A percentile compares a stretch with the other conserved stretches of the same genome.
Evolutionary conservation across 2,113 vertebrate species (phyloP).

Genomic region (Pituophis catenifer): DNA sequence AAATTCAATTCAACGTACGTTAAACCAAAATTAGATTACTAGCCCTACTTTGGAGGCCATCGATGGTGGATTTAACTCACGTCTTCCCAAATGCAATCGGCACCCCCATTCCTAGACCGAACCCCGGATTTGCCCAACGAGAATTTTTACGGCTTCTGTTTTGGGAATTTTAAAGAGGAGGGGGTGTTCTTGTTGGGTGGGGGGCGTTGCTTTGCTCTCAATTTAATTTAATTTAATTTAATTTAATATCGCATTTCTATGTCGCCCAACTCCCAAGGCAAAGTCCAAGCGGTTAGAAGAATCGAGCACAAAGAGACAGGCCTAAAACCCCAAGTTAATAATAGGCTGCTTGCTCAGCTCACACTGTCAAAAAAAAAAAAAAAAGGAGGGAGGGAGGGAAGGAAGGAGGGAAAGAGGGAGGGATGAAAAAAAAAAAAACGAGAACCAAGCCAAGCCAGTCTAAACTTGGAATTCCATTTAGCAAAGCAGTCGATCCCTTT

Average conservation of each 20-base stretch:
- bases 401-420: neutral
- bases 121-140: neutral
- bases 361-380: neutral
- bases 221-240: no score
- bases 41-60: rapidly evolving
- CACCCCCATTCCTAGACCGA: neutral
- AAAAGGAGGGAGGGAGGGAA: neutral
- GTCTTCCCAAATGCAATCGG: neutral
- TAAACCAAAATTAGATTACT: neutral
- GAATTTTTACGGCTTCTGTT: neutral
- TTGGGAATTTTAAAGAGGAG: neutral
- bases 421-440: conserved; percentile 1
- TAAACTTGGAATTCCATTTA: neutral
- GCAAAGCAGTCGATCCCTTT: conserved; percentile 30
- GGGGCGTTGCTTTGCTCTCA: no score
- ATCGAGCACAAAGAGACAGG: conserved; percentile 17
- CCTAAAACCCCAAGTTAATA: conserved; percentile 60
- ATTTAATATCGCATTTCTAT: no score
- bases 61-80: neutral
- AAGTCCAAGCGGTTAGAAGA: conserved; percentile 39
- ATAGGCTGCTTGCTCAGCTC: conserved; percentile 18
- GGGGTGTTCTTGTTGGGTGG: no score
- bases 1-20: neutral
- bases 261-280: conserved; percentile 13
- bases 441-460: conserved; percentile 14